Conservation (phyloP, 2,797 vertebrate species). For the Gallinago nigripennis region DNA sequence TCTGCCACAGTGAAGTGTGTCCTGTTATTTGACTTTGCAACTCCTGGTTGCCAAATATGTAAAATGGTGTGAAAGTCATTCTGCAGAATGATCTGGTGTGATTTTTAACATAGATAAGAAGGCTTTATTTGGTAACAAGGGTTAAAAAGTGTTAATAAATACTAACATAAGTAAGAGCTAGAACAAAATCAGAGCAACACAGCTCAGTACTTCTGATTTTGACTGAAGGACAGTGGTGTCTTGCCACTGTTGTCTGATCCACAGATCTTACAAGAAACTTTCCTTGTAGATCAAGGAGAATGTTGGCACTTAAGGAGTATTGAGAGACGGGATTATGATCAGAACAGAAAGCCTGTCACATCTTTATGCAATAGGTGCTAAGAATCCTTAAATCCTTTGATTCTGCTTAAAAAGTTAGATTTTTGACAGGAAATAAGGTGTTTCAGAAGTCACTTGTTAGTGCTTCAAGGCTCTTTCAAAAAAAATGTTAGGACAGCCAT, state of each 20-base stretch:
- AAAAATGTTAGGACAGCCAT: neutral
- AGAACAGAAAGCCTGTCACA: neutral
- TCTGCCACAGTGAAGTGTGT: neutral
- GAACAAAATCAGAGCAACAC: neutral
- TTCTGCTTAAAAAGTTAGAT: neutral
- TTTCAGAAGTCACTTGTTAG: neutral
- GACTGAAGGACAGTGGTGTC: neutral
- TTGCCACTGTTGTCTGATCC: neutral
- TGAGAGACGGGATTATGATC: neutral
- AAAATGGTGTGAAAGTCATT: neutral
- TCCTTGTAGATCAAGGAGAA: neutral
- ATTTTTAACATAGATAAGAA: neutral
- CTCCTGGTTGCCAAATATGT: neutral
- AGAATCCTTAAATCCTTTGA: neutral
- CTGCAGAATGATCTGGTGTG: neutral
- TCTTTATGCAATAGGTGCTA: neutral
- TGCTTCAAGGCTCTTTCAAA: neutral
- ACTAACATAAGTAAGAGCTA: neutral
- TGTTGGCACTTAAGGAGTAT: neutral
- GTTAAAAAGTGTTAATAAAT: neutral
- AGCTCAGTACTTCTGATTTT: neutral
- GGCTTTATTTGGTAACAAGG: neutral
- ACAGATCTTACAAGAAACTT: neutral
- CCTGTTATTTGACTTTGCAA: neutral
- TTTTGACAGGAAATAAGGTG: neutral